Evolutionary conservation across 2,888 invertebrate genomes (phyloP), one percentile per base, ranked within the genome.

Genomic region (Aplocera efformata): DNA sequence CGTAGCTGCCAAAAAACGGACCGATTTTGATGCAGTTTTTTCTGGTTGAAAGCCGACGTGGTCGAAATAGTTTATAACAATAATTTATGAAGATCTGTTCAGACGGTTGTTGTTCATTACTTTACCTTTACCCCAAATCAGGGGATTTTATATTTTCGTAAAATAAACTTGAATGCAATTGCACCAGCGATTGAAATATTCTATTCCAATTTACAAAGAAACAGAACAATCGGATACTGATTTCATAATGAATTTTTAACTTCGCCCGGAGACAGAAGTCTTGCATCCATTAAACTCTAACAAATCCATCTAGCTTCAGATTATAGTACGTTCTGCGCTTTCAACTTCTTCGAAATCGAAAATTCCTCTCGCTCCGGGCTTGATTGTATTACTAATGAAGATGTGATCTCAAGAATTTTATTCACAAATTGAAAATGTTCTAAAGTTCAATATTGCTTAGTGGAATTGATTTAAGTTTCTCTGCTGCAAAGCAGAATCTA

Each of bases 371-470:
- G 56, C 45, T 54, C 55, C 54, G 49, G 42, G 55, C 59, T 61
- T 69, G 67, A 77, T 79, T 76, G 76, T 73, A 76, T 73, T 69
- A 65, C 66, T 77, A 79, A 79, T 78, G 78, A 78, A 74, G 68
- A 66, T 66, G 69, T 64, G 60, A 72, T 63, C 62, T 53, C 53
- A 40, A 43, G 47, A 53, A 62, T 69, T 72, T 69, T 67, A 67
- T 70, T 69, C 65, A 63, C 60, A 69, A 73, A 77, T 77, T 75
- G 68, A 67, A 76, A 78, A 72, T 66, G 65, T 63, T 66, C 32
- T 55, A 46, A 55, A 48, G 48, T 57, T 43, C 53, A 57, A 53
- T 59, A 60, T 56, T 51, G 57, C 59, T n/a, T n/a, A n/a, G n/a
- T n/a, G n/a, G n/a, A n/a, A n/a, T n/a, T 61, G 58, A 59, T 51